Percentiles rank a stretch among this genome's conserved stretches.
Conservation (phyloP, 2,888 invertebrate genomes). For the Agrochola litura region DNA sequence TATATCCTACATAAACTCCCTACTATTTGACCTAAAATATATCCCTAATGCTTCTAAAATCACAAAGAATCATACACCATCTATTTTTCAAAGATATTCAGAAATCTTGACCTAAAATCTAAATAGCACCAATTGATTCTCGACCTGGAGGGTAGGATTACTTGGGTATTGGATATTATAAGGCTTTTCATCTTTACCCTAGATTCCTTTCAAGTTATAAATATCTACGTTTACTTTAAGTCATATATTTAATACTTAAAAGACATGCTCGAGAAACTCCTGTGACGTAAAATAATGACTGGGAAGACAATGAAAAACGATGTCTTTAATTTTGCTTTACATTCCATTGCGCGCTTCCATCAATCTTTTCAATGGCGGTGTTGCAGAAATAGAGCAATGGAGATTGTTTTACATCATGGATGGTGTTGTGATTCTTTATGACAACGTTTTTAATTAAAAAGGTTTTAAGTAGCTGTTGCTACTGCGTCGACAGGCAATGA, state of each 20-base stretch:
- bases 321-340: slow-evolving; percentile 60
- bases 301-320: slow-evolving; percentile 61
- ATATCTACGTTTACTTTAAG: slow-evolving; percentile 3
- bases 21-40: background rate
- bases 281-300: slow-evolving; percentile 56
- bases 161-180: slow-evolving; percentile 27
- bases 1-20: background rate
- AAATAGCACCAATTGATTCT: slow-evolving; percentile 40
- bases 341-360: slow-evolving; percentile 59
- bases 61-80: background rate
- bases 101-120: slow-evolving; percentile 43
- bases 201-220: slow-evolving; percentile 12
- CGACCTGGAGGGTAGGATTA: slow-evolving; percentile 20
- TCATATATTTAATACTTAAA: slow-evolving; percentile 23
- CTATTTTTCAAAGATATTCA: slow-evolving; percentile 22
- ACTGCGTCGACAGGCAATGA: background rate
- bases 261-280: slow-evolving; percentile 37
- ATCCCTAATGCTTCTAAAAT: slow-evolving; percentile 6
- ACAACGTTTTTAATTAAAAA: background rate
- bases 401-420: slow-evolving; percentile 16
- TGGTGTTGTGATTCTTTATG: slow-evolving; percentile 4
- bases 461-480: background rate
- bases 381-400: slow-evolving; percentile 46
- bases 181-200: slow-evolving; percentile 19
- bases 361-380: slow-evolving; percentile 47